phyloP scores from a whole-genome alignment of 2,888 invertebrate species.

The Caenorhabditis drosophilae region DNA sequence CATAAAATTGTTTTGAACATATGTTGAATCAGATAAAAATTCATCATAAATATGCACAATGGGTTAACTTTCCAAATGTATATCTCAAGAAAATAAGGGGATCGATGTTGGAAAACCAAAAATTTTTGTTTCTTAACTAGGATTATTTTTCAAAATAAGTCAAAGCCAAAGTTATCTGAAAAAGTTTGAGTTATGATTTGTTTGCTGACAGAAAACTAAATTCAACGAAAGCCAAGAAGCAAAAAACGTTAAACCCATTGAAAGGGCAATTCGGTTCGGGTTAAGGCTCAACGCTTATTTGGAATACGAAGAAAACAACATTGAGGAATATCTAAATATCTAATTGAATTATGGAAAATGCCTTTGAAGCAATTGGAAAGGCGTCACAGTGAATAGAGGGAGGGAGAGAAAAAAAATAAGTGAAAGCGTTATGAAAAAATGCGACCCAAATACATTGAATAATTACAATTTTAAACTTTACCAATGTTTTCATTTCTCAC shows the following conservation, averaged over 20 bases:
- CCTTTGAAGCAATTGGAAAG: constrained; percentile 11
- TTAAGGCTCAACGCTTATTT: too few relatives aligned
- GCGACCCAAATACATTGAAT: constrained; percentile 37
- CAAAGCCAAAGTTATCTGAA: not conserved
- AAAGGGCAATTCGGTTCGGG: constrained; percentile 22
- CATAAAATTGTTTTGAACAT: too few relatives aligned
- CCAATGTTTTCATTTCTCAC: constrained; percentile 14
- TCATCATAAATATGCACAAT: too few relatives aligned
- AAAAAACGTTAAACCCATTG: not conserved
- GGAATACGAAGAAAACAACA: constrained; percentile 43
- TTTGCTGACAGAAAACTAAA: too few relatives aligned
- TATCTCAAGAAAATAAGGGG: too few relatives aligned
- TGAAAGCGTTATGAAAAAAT: not conserved
- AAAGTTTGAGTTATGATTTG: not conserved
- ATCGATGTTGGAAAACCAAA: too few relatives aligned
- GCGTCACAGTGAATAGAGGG: not conserved
- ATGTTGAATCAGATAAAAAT: too few relatives aligned
- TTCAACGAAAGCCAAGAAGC: too few relatives aligned
- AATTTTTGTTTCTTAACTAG: not conserved
- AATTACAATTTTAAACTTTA: too few relatives aligned
- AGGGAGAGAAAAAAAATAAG: constrained; percentile 11
- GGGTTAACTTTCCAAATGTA: too few relatives aligned
- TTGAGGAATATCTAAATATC: constrained; percentile 26
- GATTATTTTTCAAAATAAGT: not conserved
- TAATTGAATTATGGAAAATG: constrained; percentile 37